Percentiles rank a stretch among this genome's conserved stretches.
Conservation (phyloP, 37 sponge, comb jelly and placozoan species). For the Mnemiopsis leidyi region DNA sequence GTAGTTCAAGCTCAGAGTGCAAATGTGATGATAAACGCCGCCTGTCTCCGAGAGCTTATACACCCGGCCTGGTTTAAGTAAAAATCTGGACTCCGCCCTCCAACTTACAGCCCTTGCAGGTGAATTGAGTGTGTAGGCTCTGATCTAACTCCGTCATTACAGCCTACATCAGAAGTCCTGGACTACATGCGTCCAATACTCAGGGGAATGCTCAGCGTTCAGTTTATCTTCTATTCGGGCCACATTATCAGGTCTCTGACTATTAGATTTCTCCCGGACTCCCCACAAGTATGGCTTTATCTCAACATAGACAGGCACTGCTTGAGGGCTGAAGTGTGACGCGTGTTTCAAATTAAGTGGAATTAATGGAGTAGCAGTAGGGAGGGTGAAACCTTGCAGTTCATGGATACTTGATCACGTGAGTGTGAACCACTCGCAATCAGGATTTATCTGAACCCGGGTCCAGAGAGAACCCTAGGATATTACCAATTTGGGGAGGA, state of each 20-base stretch:
- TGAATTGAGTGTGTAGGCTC: too few species aligned
- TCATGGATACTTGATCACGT: not conserved
- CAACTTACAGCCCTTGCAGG: too few species aligned
- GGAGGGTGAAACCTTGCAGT: not conserved
- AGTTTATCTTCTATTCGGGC: not conserved
- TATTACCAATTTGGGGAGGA: not conserved
- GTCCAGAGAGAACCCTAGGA: not conserved
- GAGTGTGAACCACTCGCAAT: not conserved
- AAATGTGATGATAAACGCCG: not conserved
- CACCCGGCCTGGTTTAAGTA: not conserved
- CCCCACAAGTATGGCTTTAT: not conserved
- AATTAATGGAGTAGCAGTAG: not conserved
- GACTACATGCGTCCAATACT: too few species aligned
- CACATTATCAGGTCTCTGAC: not conserved
- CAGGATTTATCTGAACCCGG: not conserved
- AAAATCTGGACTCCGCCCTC: not conserved
- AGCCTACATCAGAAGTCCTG: too few species aligned
- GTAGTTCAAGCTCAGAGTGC: not conserved
- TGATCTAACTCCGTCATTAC: too few species aligned
- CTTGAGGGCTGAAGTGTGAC: not conserved
- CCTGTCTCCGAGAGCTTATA: not conserved
- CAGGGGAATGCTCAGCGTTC: constrained; percentile 45
- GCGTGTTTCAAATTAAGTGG: not conserved
- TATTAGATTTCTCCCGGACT: not conserved
- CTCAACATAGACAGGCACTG: not conserved